Conservation (phyloP, 2,888 invertebrate species). For the Muscina levida region DNA sequence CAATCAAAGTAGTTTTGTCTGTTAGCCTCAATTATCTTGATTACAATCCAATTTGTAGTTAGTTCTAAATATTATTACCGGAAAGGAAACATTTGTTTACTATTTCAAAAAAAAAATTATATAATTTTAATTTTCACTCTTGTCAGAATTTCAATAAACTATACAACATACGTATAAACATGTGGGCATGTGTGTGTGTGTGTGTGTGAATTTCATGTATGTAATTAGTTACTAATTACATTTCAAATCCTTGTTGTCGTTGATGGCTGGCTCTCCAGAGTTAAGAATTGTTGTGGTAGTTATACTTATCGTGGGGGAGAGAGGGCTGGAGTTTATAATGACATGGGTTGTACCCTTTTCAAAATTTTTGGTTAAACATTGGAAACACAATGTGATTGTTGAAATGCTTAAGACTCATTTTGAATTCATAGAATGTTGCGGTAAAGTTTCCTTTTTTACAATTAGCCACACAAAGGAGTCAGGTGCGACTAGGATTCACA, state of each 20-base stretch:
- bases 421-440: conserved; percentile 60
- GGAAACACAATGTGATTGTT: conserved; percentile 39
- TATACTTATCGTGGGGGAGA: background rate
- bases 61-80: background rate
- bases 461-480: conserved; percentile 61
- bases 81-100: conserved; percentile 26
- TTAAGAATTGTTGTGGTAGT: background rate
- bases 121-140: background rate
- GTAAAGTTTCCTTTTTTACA: conserved; percentile 62
- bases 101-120: background rate
- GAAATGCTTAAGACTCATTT: conserved; percentile 57
- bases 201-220: no score
- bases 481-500: conserved; percentile 53
- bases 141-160: background rate
- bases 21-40: conserved; percentile 58
- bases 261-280: conserved; percentile 27
- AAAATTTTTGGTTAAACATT: conserved; percentile 26
- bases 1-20: conserved; percentile 47
- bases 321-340: conserved; percentile 56
- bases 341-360: conserved; percentile 66
- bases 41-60: conserved; percentile 52
- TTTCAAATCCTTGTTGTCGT: conserved; percentile 54
- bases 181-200: conserved; percentile 16
- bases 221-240: conserved; percentile 65
- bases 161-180: background rate